Percentiles rank a stretch among this genome's conserved stretches.
Evolutionary conservation across 2,888 invertebrate genomes (phyloP).

Genomic region (Cosmia trapezina): DNA sequence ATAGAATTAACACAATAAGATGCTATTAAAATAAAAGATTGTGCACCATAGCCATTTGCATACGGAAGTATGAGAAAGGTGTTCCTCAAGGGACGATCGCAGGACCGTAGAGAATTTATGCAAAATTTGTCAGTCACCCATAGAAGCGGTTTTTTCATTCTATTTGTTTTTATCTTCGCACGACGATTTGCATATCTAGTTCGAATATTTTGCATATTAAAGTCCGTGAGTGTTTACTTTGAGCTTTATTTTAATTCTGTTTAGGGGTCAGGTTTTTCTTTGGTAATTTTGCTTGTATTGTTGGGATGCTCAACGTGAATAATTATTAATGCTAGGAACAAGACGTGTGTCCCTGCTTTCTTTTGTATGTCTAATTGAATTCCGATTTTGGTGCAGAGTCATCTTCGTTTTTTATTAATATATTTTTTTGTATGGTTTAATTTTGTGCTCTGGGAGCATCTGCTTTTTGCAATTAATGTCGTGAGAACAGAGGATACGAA

Average conservation of each 20-base stretch:
- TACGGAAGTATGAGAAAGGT: conserved; percentile 86
- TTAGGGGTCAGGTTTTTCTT: conserved; percentile 86
- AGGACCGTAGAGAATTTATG: conserved; percentile 82
- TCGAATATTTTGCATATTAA: conserved; percentile 87
- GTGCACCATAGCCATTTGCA: conserved; percentile 86
- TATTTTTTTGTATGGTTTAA: conserved; percentile 79
- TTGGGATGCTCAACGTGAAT: conserved; percentile 83
- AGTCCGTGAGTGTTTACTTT: conserved; percentile 86
- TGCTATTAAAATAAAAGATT: conserved; percentile 90
- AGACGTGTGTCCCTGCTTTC: conserved; percentile 86
- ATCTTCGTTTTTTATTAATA: conserved; percentile 85
- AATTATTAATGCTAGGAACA: conserved; percentile 87
- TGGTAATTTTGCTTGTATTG: conserved; percentile 78
- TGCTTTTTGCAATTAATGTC: conserved; percentile 87
- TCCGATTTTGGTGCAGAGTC: conserved; percentile 88
- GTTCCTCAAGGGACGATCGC: conserved; percentile 78
- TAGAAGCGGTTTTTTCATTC: conserved; percentile 88
- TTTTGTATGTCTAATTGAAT: conserved; percentile 88
- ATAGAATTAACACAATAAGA: conserved; percentile 87
- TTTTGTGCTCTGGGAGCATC: conserved; percentile 83
- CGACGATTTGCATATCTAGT: conserved; percentile 89
- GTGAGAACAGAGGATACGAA: conserved; percentile 86
- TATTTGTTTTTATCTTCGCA: conserved; percentile 88
- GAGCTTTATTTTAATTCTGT: conserved; percentile 87
- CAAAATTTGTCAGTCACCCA: conserved; percentile 87